phyloP scores from a whole-genome alignment of 2,113 vertebrate species.

The Oryzias melastigma region DNA sequence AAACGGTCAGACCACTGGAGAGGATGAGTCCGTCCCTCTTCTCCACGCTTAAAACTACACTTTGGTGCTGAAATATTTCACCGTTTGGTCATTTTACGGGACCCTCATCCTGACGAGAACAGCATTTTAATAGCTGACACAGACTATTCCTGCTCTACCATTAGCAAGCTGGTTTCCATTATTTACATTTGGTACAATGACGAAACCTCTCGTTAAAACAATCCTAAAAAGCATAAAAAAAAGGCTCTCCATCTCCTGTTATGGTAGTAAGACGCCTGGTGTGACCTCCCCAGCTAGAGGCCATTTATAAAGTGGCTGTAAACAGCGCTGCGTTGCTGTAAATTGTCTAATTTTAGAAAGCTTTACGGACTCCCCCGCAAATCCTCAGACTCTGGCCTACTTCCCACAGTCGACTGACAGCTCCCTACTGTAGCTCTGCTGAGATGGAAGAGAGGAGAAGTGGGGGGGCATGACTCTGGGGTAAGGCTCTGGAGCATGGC shows the following conservation, averaged over 20 bases:
- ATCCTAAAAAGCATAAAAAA: slow-evolving; percentile 2
- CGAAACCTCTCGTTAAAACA: background rate
- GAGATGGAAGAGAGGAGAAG: slow-evolving; percentile 34
- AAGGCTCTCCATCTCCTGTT: slow-evolving; percentile 6
- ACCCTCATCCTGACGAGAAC: too few relatives aligned
- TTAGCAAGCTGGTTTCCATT: background rate
- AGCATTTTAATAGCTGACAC: too few relatives aligned
- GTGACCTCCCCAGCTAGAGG: slow-evolving; percentile 13
- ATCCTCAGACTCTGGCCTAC: slow-evolving; percentile 68
- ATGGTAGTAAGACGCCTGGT: slow-evolving; percentile 4
- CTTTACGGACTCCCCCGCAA: slow-evolving; percentile 63
- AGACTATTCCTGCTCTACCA: background rate
- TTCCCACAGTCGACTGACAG: slow-evolving; percentile 53
- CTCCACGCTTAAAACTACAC: slow-evolving; percentile 2
- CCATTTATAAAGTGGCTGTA: slow-evolving; percentile 47
- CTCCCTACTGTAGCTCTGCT: slow-evolving; percentile 42
- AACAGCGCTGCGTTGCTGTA: slow-evolving; percentile 41
- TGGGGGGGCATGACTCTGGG: slow-evolving; percentile 41
- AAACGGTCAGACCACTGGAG: slow-evolving; percentile 26
- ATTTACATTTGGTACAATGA: background rate
- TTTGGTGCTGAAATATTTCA: slow-evolving; percentile 14
- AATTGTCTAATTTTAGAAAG: slow-evolving; percentile 67
- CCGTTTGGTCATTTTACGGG: background rate
- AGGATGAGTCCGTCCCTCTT: background rate
- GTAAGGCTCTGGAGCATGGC: slow-evolving; percentile 36